These are phyloP conservation scores for Antrozous pallidus DNA, from an alignment of 2,797 vertebrate genomes.

Conservation along the genomic window DNA sequence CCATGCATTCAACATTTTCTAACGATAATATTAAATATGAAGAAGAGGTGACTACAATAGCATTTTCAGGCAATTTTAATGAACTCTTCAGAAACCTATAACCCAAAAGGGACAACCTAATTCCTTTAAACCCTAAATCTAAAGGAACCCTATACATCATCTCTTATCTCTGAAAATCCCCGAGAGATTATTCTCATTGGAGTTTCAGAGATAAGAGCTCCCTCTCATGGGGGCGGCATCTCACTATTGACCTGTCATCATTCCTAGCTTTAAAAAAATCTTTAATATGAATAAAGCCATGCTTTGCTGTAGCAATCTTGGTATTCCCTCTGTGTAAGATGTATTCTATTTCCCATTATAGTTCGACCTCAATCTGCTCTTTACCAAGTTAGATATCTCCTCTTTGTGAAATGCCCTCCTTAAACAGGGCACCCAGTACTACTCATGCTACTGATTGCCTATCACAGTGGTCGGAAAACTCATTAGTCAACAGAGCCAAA, in stretches of 20 bases:
- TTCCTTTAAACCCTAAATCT: not conserved
- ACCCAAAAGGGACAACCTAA: not conserved
- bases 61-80: not conserved
- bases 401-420: not conserved
- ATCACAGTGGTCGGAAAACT: no score
- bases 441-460: not conserved
- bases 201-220: not conserved
- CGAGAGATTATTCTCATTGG: not conserved
- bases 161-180: not conserved
- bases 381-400: not conserved
- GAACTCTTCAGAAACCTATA: not conserved
- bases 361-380: slow-evolving; percentile 2
- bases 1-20: not conserved
- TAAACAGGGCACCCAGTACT: not conserved
- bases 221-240: not conserved
- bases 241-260: not conserved
- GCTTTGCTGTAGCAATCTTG: not conserved
- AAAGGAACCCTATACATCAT: not conserved
- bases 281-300: not conserved
- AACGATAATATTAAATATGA: not conserved
- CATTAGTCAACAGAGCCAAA: no score
- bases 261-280: not conserved
- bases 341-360: not conserved
- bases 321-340: not conserved
- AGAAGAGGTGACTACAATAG: not conserved